Conservation (phyloP, 2,113 vertebrate genomes). For the Acrocephalus kingi region DNA sequence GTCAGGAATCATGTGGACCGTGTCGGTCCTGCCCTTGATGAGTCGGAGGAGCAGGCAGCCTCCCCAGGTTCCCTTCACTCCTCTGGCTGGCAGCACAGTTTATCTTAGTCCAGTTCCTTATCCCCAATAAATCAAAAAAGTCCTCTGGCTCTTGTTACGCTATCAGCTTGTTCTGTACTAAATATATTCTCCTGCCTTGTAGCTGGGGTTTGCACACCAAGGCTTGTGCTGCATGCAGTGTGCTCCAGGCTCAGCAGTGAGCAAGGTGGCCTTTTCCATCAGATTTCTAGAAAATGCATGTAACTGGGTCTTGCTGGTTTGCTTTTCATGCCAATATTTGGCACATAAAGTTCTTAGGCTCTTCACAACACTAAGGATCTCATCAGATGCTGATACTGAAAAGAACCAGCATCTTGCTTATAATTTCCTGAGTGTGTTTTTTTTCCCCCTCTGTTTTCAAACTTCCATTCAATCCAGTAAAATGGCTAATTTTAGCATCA, state of each 20-base stretch:
- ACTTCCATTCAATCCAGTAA: neutral
- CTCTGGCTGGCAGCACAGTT: neutral
- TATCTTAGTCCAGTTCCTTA: neutral
- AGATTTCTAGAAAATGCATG: neutral
- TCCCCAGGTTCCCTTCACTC: neutral
- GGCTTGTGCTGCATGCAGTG: accelerated
- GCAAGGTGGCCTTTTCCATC: accelerated
- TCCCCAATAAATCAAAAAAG: neutral
- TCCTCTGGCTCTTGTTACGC: neutral
- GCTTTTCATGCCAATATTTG: neutral
- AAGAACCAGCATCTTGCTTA: neutral
- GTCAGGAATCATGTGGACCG: neutral
- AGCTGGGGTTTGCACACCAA: neutral
- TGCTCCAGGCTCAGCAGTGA: neutral
- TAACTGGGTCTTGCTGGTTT: neutral
- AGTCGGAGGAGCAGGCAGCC: neutral
- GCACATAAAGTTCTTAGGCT: neutral
- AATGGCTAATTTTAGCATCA: neutral
- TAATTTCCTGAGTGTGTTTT: neutral
- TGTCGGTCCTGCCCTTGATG: neutral
- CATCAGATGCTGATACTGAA: neutral
- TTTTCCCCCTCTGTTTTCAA: neutral
- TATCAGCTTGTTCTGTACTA: neutral
- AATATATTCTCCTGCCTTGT: neutral
- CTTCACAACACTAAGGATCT: neutral